A percentile compares a stretch with the other conserved stretches of the same genome.
phyloP scores from a whole-genome alignment of 2,888 invertebrate genomes.

The Nomada lathburiana region DNA sequence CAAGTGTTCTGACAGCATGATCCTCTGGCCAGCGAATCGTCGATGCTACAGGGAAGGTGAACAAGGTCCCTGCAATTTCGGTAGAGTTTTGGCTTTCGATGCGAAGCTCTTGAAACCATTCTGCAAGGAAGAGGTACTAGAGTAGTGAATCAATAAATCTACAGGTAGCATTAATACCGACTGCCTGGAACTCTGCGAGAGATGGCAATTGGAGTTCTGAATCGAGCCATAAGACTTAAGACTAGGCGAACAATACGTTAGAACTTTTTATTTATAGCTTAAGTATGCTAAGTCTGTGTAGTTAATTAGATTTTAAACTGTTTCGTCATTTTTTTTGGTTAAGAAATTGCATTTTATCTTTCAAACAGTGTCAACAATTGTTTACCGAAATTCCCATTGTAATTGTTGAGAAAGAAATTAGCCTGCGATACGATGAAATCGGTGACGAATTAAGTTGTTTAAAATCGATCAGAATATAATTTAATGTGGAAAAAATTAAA shows the following conservation, averaged over 20 bases:
- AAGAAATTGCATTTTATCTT: not conserved
- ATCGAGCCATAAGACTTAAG: not conserved
- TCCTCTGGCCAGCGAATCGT: slow-evolving; percentile 70
- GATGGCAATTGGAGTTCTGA: slow-evolving; percentile 35
- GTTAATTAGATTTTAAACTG: not conserved
- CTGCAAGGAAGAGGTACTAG: slow-evolving; percentile 45
- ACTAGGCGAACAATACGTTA: not conserved
- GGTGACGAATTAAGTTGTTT: not conserved
- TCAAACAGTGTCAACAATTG: not conserved
- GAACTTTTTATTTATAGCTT: no score
- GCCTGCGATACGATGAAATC: not conserved
- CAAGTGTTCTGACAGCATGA: slow-evolving; percentile 62
- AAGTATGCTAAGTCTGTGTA: not conserved
- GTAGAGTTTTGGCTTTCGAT: slow-evolving; percentile 66
- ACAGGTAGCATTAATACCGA: slow-evolving; percentile 25
- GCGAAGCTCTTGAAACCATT: slow-evolving; percentile 56
- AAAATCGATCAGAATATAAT: not conserved
- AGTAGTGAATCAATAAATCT: not conserved
- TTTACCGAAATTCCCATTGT: not conserved
- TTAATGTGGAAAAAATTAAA: no score
- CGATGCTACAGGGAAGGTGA: slow-evolving; percentile 73
- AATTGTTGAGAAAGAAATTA: not conserved
- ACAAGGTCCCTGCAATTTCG: slow-evolving; percentile 76
- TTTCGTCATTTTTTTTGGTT: no score
- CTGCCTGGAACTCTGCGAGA: not conserved